Evolutionary conservation across 1,140 invertebrate genomes (phyloP), one percentile per base, ranked within the genome.

Genomic region (Sminthurides bifidus): DNA sequence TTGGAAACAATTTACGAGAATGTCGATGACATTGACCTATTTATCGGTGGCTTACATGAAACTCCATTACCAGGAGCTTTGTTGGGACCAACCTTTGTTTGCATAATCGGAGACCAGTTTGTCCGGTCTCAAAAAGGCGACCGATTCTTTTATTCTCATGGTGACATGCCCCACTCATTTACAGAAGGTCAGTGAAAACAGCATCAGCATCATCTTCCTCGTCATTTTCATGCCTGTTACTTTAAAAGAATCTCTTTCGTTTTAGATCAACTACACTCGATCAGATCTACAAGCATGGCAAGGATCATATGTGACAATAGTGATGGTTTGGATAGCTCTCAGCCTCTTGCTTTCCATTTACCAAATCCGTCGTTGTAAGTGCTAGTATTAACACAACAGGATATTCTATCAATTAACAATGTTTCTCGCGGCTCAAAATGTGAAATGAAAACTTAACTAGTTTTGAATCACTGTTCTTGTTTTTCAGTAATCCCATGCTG

Each of bases 301-400:
- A 65, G 74, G 35, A 71, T 82, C n/a, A 67, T 83, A 15, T 82
- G 80, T 67, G 75, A 79, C 61, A 82, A 79, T 65, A 70, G 69
- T 31, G 75, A 78, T 50, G 71, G 73, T 64, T 76, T 5, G 61
- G 69, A 44, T 70, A 68, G 21, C 70, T 82, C n/a, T 41, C 81
- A 80, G 64, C 74, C 72, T 14, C 55, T 68, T 29, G 68, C 67
- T n/a, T 73, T 73, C 53, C 55, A 69, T 27, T 48, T 59, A 21
- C 60, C 65, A 33, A 46, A 66, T 37, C 45, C 21, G 19, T 45
- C 50, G 27, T 61, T 45, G 60, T 61, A 52, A 61, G 60, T 57
- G 19, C n/a, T n/a, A n/a, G n/a, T n/a, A n/a, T n/a, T 3, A 12
- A 19, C 38, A 50, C 6, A 10, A 19, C 29, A 33, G 17, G 4